phyloP scores from a whole-genome alignment of 2,797 vertebrate genomes.

The Enteromius mattozi region DNA sequence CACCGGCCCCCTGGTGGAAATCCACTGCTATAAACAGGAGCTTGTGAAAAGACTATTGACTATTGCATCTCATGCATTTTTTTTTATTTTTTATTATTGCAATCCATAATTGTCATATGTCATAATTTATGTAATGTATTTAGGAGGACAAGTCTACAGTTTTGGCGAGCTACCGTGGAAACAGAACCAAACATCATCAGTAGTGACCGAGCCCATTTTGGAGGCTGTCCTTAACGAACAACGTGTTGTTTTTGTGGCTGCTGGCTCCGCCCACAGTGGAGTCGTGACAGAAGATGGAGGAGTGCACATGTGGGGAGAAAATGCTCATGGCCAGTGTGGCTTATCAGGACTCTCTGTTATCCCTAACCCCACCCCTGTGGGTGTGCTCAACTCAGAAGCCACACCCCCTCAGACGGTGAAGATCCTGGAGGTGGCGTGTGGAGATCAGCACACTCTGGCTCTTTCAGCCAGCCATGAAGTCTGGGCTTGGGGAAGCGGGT shows the following conservation, averaged over 20 bases:
- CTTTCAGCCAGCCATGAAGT: slow-evolving; percentile 87
- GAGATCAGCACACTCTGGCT: slow-evolving; percentile 89
- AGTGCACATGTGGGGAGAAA: slow-evolving; percentile 96
- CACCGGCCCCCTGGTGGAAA: not conserved
- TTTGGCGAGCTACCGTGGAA: slow-evolving; percentile 90
- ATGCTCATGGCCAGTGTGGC: slow-evolving; percentile 90
- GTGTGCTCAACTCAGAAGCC: slow-evolving; percentile 80
- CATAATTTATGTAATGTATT: not conserved
- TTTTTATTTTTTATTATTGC: not conserved
- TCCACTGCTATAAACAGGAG: not conserved
- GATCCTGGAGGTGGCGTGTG: slow-evolving; percentile 89
- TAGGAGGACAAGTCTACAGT: slow-evolving; percentile 93
- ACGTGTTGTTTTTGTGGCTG: slow-evolving; percentile 83
- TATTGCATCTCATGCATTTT: not conserved
- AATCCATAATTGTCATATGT: not conserved
- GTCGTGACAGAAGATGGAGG: slow-evolving; percentile 88
- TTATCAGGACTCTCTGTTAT: slow-evolving; percentile 79
- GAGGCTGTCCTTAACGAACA: slow-evolving; percentile 87
- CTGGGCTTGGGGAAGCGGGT: slow-evolving; percentile 95
- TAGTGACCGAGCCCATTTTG: slow-evolving; percentile 73
- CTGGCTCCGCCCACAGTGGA: slow-evolving; percentile 90
- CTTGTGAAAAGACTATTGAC: not conserved
- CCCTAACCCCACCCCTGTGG: slow-evolving; percentile 85
- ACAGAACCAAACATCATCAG: slow-evolving; percentile 68
- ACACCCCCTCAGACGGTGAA: slow-evolving; percentile 78